phyloP scores from a whole-genome alignment of 2,888 invertebrate genomes.

The Nipponacmea schrenckii region DNA sequence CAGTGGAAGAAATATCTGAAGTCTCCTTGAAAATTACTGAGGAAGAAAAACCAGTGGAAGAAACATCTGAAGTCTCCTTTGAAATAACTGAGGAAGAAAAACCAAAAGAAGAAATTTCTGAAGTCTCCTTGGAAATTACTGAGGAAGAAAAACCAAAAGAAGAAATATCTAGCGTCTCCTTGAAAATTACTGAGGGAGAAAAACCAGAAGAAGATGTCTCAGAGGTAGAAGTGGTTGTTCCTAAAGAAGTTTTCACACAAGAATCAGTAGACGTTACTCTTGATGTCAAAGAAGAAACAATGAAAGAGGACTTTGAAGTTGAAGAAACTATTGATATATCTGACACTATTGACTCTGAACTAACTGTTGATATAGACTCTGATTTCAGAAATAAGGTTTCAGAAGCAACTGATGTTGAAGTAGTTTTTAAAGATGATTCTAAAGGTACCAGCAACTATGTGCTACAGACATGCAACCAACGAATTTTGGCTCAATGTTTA shows the following conservation, averaged over 20 bases:
- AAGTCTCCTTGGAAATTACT: not conserved
- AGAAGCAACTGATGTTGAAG: not conserved
- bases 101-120: not conserved
- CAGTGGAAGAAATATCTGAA: not conserved
- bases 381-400: no score
- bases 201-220: not conserved
- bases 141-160: not conserved
- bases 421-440: not conserved
- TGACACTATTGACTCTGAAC: not conserved
- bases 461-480: constrained; percentile 4
- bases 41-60: constrained; percentile 7
- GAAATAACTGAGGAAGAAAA: constrained; percentile 4
- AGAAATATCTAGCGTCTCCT: not conserved
- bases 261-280: constrained; percentile 1
- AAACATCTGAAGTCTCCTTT: not conserved
- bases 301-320: not conserved
- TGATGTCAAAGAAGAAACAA: constrained; percentile 5
- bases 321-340: not conserved
- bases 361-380: no score
- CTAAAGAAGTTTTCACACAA: not conserved
- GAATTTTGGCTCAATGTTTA: not conserved
- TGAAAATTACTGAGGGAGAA: not conserved
- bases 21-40: not conserved
- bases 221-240: not conserved
- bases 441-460: not conserved